Evolutionary conservation across 92 coral and sea anemone species (phyloP), one percentile per base, ranked within the genome.

Genomic region (Meandrina meandrites): DNA sequence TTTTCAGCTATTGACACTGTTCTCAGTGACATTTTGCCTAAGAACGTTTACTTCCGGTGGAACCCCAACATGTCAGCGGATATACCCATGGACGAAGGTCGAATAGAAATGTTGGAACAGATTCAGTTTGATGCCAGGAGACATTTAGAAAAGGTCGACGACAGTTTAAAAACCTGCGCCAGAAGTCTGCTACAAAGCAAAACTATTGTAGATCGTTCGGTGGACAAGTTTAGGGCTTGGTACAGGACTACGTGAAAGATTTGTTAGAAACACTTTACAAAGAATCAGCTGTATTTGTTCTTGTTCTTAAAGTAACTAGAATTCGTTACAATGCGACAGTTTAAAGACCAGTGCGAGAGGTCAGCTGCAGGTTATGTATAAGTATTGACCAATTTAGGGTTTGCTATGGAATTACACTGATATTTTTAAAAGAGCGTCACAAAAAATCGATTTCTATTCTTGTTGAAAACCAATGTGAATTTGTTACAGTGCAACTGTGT

Each of bases 1-100:
- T 21, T 94, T 82, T 68, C 74, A 97, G 99, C 99, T 76, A 97
- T 97, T 31, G 97, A 97, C 90, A 97, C 94, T 1, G 91, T 97
- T 13, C 82, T 97, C 16, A 88, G 91, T 79, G 99, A 97, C 64
- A 91, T 97, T n/a, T 91, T 95, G 42, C 99, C 99, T 16, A 89
- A 88, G 82, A 68, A 85, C 75, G 86, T 91, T 40, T 97, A 97
- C 91, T 97, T 89, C 79, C 85, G 98, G 30, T 92, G 89, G 60
- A 97, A 97, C 64, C 99, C 99, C 13, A 91, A 92, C 82, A 88
- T 97, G 92, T 91, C 95, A 35, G 91, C 93, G 32, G 97, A 97
- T 78, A 79, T 97, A 58, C 94, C 98, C 73, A 89, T 97, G 96
- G 99, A 97, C 53, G 99, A 97, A 57, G 90, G 95, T 53, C 87